Base-by-base conservation (phyloP, 2,797 vertebrate species). In the Gymnoscopelus microlampas region DNA sequence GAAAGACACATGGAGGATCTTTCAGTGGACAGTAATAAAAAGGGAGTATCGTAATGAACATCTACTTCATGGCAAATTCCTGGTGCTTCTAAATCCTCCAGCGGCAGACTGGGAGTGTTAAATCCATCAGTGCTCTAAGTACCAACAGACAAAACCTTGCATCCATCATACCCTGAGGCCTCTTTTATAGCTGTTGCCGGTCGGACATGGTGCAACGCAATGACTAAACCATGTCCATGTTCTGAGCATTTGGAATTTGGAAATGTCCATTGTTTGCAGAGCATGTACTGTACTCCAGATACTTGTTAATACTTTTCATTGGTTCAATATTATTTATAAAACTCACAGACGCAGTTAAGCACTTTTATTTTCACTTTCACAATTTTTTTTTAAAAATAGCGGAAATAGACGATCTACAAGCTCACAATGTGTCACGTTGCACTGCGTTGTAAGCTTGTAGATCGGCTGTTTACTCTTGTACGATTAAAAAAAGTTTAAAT, bases 1-100 rank as follows among this genome's bases (percentile, higher is more conserved):
- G 54, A 64, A 71, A 64, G 58, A 62, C 47, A 56, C 26, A 2
- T 9, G 74, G 63, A 73, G 48, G 60, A 57, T 63, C 63, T 63
- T 13, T 67, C 49, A n/a, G 70, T 82, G 79, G 62, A 81, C 23
- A 70, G 65, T 76, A 74, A 80, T 78, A 65, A 64, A 24, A 58
- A 58, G 47, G 39, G 39, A 44, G 39, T 79, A 81, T 74, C 68
- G 63, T 50, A 55, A 65, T 62, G 44, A 79, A 80, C 83, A 74
- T 60, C 50, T 24, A 55, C 50, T 74, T 71, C 53, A 87, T 84
- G 65, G 72, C 78, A 81, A 19, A 77, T 81, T 82, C 79, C 85
- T 86, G 86, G 63, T 85, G 79, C 53, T 53, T 77, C 73, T 70
- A 86, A 85, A 83, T 79, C 3, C 73, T 74, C 79, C 56, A 65